These are phyloP conservation scores for Apodemus agrarius DNA, from an alignment of 2,797 vertebrate species.

Conservation along the genomic window DNA sequence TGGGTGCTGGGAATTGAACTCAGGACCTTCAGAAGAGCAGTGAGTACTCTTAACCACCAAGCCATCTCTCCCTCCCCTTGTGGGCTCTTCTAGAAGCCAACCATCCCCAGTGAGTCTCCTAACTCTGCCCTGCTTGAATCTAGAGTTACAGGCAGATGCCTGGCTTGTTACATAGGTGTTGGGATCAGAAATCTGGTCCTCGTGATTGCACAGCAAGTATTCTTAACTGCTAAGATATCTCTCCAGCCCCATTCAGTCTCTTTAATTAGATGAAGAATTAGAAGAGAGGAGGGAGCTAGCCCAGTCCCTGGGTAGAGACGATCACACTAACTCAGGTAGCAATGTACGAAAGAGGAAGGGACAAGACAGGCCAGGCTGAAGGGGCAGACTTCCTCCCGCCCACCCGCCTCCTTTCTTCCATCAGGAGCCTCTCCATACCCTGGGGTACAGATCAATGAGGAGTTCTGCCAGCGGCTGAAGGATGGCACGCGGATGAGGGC, in stretches of 20 bases:
- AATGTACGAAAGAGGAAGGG: background rate
- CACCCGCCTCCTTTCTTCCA: background rate
- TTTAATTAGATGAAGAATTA: background rate
- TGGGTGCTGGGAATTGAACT: background rate
- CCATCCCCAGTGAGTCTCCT: background rate
- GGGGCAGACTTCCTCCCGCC: background rate
- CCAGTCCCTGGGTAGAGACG: background rate
- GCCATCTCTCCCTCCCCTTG: background rate
- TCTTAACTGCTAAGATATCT: background rate
- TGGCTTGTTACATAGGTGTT: background rate
- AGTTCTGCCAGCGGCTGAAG: slow-evolving; percentile 96
- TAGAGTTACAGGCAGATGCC: background rate
- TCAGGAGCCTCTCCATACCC: slow-evolving; percentile 98
- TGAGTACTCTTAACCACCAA: background rate
- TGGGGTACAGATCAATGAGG: slow-evolving; percentile 98
- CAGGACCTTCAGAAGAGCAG: background rate
- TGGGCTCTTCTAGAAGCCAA: background rate
- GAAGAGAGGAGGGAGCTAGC: background rate
- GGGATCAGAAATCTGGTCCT: background rate
- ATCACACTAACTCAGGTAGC: background rate
- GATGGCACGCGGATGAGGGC: slow-evolving; percentile 97
- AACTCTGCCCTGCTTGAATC: background rate
- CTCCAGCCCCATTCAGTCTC: too few species aligned
- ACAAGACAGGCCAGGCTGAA: background rate
- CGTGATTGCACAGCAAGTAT: background rate